phyloP scores from a whole-genome alignment of 2,888 invertebrate genomes.

The Seira sanloemensis region DNA sequence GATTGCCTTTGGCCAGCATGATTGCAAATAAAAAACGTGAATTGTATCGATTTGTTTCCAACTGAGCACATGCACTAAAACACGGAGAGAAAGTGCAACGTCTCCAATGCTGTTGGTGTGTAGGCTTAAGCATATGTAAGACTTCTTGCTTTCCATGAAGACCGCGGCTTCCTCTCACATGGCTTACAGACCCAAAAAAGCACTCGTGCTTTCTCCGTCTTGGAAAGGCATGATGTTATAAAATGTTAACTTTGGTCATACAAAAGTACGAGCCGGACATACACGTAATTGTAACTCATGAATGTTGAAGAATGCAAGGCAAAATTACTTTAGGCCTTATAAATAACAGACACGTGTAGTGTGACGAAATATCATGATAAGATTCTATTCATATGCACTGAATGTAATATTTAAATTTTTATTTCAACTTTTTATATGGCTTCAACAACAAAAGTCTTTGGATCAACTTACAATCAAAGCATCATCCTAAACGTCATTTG shows the following conservation, averaged over 20 bases:
- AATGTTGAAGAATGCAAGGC: neutral
- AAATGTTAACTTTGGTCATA: too few species aligned
- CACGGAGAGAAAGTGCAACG: constrained; percentile 33
- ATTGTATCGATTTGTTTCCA: constrained; percentile 33
- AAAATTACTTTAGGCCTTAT: too few species aligned
- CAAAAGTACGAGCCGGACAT: neutral
- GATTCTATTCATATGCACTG: neutral
- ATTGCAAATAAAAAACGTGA: constrained; percentile 22
- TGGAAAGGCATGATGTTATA: too few species aligned
- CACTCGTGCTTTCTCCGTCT: constrained; percentile 32
- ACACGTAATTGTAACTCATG: neutral
- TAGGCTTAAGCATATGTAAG: constrained; percentile 45
- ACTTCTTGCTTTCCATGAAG: constrained; percentile 60
- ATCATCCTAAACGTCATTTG: neutral
- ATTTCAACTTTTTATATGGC: neutral
- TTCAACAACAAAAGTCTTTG: neutral
- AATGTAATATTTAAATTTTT: neutral
- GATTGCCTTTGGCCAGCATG: neutral
- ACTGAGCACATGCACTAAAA: constrained; percentile 57
- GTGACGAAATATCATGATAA: neutral
- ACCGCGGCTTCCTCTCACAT: constrained; percentile 58
- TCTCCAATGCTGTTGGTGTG: neutral
- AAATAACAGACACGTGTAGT: neutral
- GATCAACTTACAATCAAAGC: neutral
- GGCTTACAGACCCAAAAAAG: constrained; percentile 36